Conservation (phyloP, 2,888 invertebrate species). For the Sussaba pulchella region DNA sequence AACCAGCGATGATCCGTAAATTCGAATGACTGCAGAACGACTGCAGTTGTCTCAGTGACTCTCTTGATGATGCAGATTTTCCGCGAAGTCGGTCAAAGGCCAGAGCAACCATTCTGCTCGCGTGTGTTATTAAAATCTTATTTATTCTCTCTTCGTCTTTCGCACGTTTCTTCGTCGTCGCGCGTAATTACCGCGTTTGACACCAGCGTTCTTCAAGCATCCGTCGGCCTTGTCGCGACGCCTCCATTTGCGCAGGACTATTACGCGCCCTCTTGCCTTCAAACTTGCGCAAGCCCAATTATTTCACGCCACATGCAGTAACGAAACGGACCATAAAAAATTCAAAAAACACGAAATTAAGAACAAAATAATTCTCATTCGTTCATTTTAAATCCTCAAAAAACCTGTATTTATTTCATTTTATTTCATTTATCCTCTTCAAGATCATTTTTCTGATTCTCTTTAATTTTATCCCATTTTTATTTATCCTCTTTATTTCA, state of each 20-base stretch:
- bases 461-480: too few species aligned
- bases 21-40: background rate
- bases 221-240: constrained; percentile 71
- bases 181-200: constrained; percentile 71
- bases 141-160: constrained; percentile 63
- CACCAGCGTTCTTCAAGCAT: constrained; percentile 66
- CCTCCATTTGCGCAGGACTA: constrained; percentile 49
- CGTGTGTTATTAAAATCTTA: constrained; percentile 66
- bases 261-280: constrained; percentile 35
- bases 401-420: too few species aligned
- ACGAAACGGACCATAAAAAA: background rate
- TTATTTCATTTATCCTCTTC: too few species aligned
- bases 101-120: constrained; percentile 42
- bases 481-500: too few species aligned
- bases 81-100: constrained; percentile 65
- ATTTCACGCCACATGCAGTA: constrained; percentile 37
- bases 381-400: too few species aligned
- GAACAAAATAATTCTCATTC: constrained; percentile 1
- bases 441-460: too few species aligned
- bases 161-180: constrained; percentile 53
- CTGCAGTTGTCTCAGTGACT: background rate
- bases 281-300: constrained; percentile 55
- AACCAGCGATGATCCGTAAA: background rate
- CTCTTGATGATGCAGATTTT: constrained; percentile 36
- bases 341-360: background rate